Base-by-base conservation (phyloP, 1,140 invertebrate genomes). In the Zaprionus camerounensis region DNA sequence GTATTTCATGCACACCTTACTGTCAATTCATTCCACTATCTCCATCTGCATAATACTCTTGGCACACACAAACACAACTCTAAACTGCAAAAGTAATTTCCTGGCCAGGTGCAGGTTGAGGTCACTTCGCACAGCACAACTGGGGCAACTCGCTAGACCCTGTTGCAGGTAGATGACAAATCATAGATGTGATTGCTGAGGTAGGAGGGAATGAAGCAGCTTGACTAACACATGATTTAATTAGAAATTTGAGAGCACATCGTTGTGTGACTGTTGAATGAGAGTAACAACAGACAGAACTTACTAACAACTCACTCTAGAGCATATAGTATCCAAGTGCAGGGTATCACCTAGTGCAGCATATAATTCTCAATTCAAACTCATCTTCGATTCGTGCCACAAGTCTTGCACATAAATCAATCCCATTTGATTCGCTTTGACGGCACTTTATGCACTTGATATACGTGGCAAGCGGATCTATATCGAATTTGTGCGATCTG, bases 401-500 rank as follows among this genome's bases (percentile, higher is more conserved):
- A 34, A 34, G 11, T 34, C 31, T 34, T 34, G 9, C 31, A 13
- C 7, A 24, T 31, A 49, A 49, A 51, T 51, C 20, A 56, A 56
- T 31, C 24, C 15, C 31, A 56, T 56, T 26, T 56, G 12, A 28
- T 26, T 5, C 53, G 26, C 15, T 26, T 56, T 56, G 53, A 56
- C n/a, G 53, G 53, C 53, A 56, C 41, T 46, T 46, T 7, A 20
- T 4, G 11, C 49, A 53, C 17, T 51, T 22, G 20, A 51, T 22
- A 17, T n/a, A 22, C 17, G 15, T 20, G 20, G 31, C 34, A 41
- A 13, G 38, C 38, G 12, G 38, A 41, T 24, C 24, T 62, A 26
- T 62, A 44, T 62, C 41, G 24, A 28, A 62, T 62, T 49, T 46
- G 38, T 22, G n/a, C 20, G 22, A 62, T 62, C 59, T 49, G 59